Evolutionary conservation across 2,797 vertebrate species (phyloP).

Genomic region (Enteromius thamalakanensis): DNA sequence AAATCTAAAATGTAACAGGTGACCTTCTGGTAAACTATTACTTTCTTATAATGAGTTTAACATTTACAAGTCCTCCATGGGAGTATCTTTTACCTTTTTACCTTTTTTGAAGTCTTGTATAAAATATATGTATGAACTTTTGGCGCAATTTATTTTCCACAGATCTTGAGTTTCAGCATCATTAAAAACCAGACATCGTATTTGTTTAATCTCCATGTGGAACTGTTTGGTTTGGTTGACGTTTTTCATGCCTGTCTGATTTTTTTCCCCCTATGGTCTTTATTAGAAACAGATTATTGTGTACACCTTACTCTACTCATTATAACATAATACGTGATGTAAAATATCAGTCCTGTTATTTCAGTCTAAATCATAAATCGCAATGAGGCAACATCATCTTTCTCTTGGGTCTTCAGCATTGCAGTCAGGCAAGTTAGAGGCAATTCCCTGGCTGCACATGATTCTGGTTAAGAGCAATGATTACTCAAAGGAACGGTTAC

Average conservation of each 20-base stretch:
- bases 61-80: background rate
- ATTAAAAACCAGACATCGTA: slow-evolving; percentile 50
- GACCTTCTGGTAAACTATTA: background rate
- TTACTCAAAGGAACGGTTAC: slow-evolving; percentile 54
- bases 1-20: background rate
- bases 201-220: slow-evolving; percentile 47
- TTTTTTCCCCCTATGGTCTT: background rate
- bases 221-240: slow-evolving; percentile 33
- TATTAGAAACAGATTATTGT: slow-evolving; percentile 31
- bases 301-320: slow-evolving; percentile 21
- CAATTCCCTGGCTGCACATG: slow-evolving; percentile 53
- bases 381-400: slow-evolving; percentile 22
- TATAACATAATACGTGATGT: slow-evolving; percentile 6
- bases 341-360: slow-evolving; percentile 27
- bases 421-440: slow-evolving; percentile 31
- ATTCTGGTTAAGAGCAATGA: slow-evolving; percentile 58
- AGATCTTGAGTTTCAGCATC: slow-evolving; percentile 39
- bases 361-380: slow-evolving; percentile 31
- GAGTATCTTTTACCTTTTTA: slow-evolving; percentile 7
- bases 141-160: slow-evolving; percentile 28
- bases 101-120: slow-evolving; percentile 7
- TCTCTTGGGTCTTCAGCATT: slow-evolving; percentile 8
- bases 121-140: slow-evolving; percentile 43
- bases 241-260: slow-evolving; percentile 32
- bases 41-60: slow-evolving; percentile 3